Evolutionary conservation across 92 coral and sea anemone genomes (phyloP), one percentile per base, ranked within the genome.

Genomic region (Zoanthus sociatus): DNA sequence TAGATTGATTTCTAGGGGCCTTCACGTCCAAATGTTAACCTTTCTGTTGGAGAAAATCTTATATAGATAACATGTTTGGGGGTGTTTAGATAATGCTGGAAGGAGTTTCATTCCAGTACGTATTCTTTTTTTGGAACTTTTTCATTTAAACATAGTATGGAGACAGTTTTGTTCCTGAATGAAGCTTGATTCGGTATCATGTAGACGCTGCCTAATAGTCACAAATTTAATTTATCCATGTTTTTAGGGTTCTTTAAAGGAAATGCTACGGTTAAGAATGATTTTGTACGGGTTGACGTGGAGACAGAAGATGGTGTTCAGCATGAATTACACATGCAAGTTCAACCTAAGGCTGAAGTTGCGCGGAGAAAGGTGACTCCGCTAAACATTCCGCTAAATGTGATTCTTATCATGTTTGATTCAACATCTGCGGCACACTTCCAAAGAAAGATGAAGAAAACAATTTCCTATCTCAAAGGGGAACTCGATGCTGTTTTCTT

Each of bases 401-500:
- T 94, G 50, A 87, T 89, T 42, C 76, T 94, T 77, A 83, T 94
- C 63, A 92, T 94, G 98, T 94, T 92, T 64, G 98, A 94, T 85
- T 94, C 98, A 9, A 92, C 95, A 2, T 94, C 98, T 31, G 91
- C 95, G 13, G 98, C 98, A 6, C 93, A 94, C 37, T 94, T 94
- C 53, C 31, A 69, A 30, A 82, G 98, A 56, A 88, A 94, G 73
- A 92, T 94, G 95, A 93, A 91, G 58, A 92, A 86, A 58, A 90
- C 95, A 9, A 54, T 73, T 16, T 78, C 91, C 7, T 92, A 84
- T 50, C 73, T 94, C 71, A 82, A 77, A 42, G 72, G 88, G 76
- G 79, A 89, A 30, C 79, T 89, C 11, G 84, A 88, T 32, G 90
- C 97, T 1, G 82, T 94, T 1, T 85, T 87, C 15, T 20, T 94